Conservation (phyloP, 2,797 vertebrate species). For the Centropyge bicolor region DNA sequence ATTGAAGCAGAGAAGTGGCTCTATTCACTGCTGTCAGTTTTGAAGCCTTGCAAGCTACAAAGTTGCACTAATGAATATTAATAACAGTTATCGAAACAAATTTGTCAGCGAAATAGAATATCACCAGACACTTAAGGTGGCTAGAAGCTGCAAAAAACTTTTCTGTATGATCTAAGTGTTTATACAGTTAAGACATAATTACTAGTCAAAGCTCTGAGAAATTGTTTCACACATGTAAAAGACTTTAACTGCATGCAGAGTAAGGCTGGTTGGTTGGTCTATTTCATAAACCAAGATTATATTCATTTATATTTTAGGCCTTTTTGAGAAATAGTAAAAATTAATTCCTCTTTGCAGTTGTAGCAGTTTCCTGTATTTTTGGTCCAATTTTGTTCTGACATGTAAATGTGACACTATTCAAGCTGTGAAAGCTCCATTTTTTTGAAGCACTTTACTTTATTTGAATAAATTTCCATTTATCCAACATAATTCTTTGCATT, state of each 20-base stretch:
- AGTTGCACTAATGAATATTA: slow-evolving; percentile 69
- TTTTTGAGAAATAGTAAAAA: not conserved
- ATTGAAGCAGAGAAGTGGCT: slow-evolving; percentile 24
- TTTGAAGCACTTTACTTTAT: not conserved
- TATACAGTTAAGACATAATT: slow-evolving; percentile 5
- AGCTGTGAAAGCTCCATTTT: not conserved
- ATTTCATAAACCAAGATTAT: not conserved
- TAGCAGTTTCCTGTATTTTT: not conserved
- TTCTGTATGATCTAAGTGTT: slow-evolving; percentile 12
- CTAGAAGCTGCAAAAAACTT: slow-evolving; percentile 19
- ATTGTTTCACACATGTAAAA: not conserved
- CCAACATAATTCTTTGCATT: not conserved
- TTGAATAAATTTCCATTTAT: not conserved
- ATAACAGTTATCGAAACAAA: slow-evolving; percentile 30
- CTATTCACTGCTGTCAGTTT: slow-evolving; percentile 36
- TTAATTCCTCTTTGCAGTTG: not conserved
- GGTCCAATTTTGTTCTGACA: not conserved
- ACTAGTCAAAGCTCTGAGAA: slow-evolving; percentile 17
- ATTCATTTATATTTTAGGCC: not conserved
- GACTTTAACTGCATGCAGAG: not conserved
- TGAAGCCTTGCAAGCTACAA: slow-evolving; percentile 54
- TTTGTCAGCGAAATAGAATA: slow-evolving; percentile 29
- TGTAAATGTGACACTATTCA: not conserved
- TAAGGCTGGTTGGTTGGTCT: not conserved
- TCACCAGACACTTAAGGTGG: slow-evolving; percentile 22